Percentiles rank a stretch among this genome's conserved stretches.
Evolutionary conservation across 2,888 invertebrate genomes (phyloP).

Genomic region (Aspidiotus rigidus): DNA sequence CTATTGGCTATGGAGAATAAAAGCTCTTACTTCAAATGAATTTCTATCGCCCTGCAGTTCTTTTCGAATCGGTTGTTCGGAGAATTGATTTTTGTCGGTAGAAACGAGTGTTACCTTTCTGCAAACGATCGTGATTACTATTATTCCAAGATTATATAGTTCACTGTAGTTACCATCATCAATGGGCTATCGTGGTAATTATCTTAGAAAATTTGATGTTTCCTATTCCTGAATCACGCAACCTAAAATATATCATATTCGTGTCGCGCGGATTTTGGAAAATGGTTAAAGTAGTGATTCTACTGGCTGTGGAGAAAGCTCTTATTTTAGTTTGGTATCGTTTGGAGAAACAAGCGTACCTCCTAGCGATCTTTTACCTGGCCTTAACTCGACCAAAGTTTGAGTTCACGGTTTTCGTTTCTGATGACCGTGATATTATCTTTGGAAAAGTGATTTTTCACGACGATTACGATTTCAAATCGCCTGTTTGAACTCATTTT

Average conservation of each 20-base stretch:
- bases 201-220: no score
- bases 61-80: no score
- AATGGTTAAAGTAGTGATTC: neutral
- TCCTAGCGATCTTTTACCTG: no score
- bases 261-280: neutral
- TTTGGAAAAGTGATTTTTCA: neutral
- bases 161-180: no score
- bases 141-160: no score
- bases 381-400: constrained; percentile 10
- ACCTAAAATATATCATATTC: neutral
- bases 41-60: neutral
- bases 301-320: neutral
- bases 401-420: constrained; percentile 5
- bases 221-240: no score
- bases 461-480: neutral
- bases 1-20: neutral
- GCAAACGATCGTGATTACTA: no score
- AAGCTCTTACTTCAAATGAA: neutral
- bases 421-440: neutral
- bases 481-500: no score
- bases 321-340: no score
- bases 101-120: no score
- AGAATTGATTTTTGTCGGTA: no score
- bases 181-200: no score
- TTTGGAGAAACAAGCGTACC: neutral